These are phyloP conservation scores for Gopherus flavomarginatus DNA, from an alignment of 2,113 vertebrate genomes.

Conservation along the genomic window DNA sequence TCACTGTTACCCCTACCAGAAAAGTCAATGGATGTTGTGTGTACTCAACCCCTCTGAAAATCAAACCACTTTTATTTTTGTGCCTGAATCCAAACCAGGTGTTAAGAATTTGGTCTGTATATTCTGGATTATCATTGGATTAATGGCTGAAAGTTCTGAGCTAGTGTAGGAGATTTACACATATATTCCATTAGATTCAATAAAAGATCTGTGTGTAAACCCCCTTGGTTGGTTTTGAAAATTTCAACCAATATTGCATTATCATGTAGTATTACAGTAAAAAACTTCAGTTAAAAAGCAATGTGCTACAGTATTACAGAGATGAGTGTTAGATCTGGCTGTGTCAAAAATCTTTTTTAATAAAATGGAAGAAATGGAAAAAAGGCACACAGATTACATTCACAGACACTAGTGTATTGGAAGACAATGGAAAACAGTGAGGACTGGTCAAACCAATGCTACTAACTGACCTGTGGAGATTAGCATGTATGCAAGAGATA, in stretches of 20 bases:
- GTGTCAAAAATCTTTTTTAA: slow-evolving; percentile 6
- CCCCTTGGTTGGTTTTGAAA: not conserved
- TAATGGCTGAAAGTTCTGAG: not conserved
- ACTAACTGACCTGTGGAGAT: not conserved
- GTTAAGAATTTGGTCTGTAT: not conserved
- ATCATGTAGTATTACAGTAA: not conserved
- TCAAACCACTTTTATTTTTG: not conserved
- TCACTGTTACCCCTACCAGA: not conserved
- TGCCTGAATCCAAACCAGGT: not conserved
- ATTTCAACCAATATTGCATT: not conserved
- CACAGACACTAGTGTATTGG: not conserved
- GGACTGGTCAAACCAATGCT: not conserved
- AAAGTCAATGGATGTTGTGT: not conserved
- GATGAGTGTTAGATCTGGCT: not conserved
- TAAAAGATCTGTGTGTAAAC: not conserved
- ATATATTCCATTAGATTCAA: not conserved
- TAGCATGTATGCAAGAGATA: not conserved
- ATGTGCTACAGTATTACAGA: not conserved
- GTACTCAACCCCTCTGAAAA: not conserved
- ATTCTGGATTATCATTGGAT: too few species aligned
- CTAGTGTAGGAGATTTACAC: not conserved
- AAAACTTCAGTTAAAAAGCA: not conserved
- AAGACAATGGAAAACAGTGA: not conserved
- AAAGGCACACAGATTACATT: not conserved
- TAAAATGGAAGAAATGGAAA: not conserved